Evolutionary conservation across 2,797 vertebrate species (phyloP).

Genomic region (Pyrocephalus nanus): DNA sequence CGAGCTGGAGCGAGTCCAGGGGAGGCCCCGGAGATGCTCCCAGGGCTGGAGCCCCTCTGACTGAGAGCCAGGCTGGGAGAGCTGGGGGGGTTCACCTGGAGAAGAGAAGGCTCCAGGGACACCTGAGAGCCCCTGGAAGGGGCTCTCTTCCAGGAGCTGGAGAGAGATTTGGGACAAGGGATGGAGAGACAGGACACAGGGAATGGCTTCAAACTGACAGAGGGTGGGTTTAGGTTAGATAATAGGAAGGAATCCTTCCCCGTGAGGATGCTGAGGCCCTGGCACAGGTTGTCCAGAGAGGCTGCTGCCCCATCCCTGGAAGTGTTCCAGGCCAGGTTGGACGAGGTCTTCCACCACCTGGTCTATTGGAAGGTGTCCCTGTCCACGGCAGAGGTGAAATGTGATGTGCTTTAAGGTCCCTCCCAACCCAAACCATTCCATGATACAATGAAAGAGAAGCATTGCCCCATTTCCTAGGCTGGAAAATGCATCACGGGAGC

Average conservation of each 20-base stretch:
- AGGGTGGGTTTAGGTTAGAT: neutral
- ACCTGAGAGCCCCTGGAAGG: neutral
- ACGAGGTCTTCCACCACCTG: neutral
- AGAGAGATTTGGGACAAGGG: neutral
- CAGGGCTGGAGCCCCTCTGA: neutral
- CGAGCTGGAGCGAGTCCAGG: neutral
- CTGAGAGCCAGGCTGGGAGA: neutral
- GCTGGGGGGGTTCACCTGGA: neutral
- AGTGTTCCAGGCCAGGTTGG: neutral
- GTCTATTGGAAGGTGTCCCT: neutral
- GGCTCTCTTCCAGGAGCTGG: too few species aligned
- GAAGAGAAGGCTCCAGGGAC: neutral
- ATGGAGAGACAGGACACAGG: neutral
- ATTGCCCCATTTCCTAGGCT: neutral
- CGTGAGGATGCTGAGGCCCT: neutral
- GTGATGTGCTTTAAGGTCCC: neutral
- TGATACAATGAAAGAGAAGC: neutral
- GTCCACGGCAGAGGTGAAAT: neutral
- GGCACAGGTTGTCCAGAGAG: neutral
- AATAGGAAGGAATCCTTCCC: fast-evolving
- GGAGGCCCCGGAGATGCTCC: neutral
- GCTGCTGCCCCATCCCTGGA: neutral
- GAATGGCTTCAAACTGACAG: neutral
- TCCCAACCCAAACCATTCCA: neutral
- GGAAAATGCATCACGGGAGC: fast-evolving